A percentile compares a stretch with the other conserved stretches of the same genome.
Evolutionary conservation across 1,140 invertebrate species (phyloP).

Genomic region (Apolygus lucorum): DNA sequence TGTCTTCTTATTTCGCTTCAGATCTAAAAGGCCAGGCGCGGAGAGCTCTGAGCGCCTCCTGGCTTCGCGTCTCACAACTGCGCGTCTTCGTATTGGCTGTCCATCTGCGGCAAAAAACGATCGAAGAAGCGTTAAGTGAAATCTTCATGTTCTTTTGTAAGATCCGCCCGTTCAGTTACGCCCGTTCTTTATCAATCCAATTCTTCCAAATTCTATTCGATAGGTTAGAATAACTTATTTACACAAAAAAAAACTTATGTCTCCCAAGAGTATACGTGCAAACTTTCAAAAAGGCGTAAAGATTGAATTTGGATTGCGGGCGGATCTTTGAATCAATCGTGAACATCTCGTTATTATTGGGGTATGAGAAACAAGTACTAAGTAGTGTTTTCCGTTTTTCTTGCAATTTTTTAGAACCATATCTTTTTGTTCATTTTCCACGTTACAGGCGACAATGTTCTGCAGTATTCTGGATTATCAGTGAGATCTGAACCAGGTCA

Average conservation of each 20-base stretch:
- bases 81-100: conserved; percentile 25
- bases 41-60: no score
- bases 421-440: no score
- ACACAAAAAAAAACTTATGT: background rate
- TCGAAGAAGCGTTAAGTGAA: background rate
- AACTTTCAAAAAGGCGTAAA: background rate
- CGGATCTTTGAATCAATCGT: conserved; percentile 16
- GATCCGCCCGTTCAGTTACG: background rate
- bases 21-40: no score
- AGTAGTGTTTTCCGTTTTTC: background rate
- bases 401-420: background rate
- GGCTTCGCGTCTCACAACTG: conserved; percentile 24
- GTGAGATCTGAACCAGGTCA: no score
- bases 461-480: no score
- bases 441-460: no score
- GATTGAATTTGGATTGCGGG: background rate
- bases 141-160: background rate
- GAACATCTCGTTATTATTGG: background rate
- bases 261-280: conserved; percentile 24
- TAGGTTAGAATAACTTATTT: background rate
- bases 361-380: no score
- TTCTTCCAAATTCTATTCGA: background rate
- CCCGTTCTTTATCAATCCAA: background rate
- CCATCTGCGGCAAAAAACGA: conserved; percentile 17
- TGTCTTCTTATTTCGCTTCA: no score